Base-by-base conservation (phyloP, 1,140 invertebrate species). In the Colletes latitarsis region DNA sequence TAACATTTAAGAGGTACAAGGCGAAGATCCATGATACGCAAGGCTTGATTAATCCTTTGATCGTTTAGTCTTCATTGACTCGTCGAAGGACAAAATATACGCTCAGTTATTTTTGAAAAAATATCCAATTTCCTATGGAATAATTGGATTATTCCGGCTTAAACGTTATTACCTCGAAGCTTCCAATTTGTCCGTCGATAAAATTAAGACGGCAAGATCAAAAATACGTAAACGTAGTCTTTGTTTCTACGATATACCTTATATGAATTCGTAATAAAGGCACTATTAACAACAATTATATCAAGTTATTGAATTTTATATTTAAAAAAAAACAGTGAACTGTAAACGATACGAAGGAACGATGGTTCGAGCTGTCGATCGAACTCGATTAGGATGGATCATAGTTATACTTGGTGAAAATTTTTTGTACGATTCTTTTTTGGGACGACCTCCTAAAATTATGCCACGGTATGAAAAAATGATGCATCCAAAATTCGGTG, bases 1-100 rank as follows among this genome's bases (percentile, higher is more conserved):
- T 60, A n/a, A 69, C 41, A 60, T 17, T 12, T 43, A 46, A 41
- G 12, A 3, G 8, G 4, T 49, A 15, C 1, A 17, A 55, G 17
- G 12, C 6, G 6, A 19, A 46, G 9, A 39, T 43, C 15, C 60
- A 52, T 9, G n/a, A 3, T 21, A 39, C 3, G n/a, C 4, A 9
- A 41, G 21, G 41, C 4, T 68, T 39, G 63, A 76, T 76, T 68
- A 63, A 76, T 68, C 53, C 63, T 60, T 77, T 58, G 75, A 69
- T 39, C 5, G 8, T 21, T 46, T 10, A 15, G 1, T 77, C 39
- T 2, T n/a, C 15, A 46, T 9, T 8, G 14, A 14, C 5, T 10
- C 3, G 10, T 66, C 10, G 3, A 6, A 39, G 12, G 6, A 17
- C 10, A 9, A 30, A 49, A 12, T 49, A 30, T 17, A 30, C 15